These are phyloP conservation scores for Drosophila emarginata DNA, from an alignment of 2,888 invertebrate species.

Conservation along the genomic window DNA sequence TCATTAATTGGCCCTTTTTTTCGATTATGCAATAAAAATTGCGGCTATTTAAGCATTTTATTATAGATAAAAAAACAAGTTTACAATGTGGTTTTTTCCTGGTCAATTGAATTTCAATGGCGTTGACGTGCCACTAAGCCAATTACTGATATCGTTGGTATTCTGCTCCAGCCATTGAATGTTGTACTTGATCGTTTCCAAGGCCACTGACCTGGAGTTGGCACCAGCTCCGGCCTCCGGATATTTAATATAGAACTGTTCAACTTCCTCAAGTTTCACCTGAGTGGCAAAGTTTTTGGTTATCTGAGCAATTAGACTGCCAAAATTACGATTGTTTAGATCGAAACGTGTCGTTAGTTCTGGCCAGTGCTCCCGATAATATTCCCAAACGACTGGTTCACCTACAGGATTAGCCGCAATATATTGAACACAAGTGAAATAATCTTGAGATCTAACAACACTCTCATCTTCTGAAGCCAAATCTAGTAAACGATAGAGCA, in stretches of 20 bases:
- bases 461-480: constrained; percentile 87
- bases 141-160: constrained; percentile 84
- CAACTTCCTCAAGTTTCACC: constrained; percentile 88
- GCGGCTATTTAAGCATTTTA: constrained; percentile 28
- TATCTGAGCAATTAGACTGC: constrained; percentile 87
- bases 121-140: constrained; percentile 83
- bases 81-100: constrained; percentile 44
- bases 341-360: constrained; percentile 89
- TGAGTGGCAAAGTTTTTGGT: constrained; percentile 87
- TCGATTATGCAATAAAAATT: constrained; percentile 32
- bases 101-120: constrained; percentile 26
- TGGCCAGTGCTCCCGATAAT: constrained; percentile 90
- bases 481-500: constrained; percentile 87
- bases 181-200: constrained; percentile 90
- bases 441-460: constrained; percentile 91
- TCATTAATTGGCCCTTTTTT: constrained; percentile 24
- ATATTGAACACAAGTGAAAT: constrained; percentile 86
- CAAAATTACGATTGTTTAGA: constrained; percentile 90
- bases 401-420: constrained; percentile 90
- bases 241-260: constrained; percentile 88
- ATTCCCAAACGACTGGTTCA: constrained; percentile 90
- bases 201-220: constrained; percentile 87
- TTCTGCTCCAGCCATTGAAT: constrained; percentile 89
- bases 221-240: constrained; percentile 94
- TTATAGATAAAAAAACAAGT: constrained; percentile 31